These are phyloP conservation scores for Gallinago undulata DNA, from an alignment of 2,113 vertebrate species.

Conservation along the genomic window DNA sequence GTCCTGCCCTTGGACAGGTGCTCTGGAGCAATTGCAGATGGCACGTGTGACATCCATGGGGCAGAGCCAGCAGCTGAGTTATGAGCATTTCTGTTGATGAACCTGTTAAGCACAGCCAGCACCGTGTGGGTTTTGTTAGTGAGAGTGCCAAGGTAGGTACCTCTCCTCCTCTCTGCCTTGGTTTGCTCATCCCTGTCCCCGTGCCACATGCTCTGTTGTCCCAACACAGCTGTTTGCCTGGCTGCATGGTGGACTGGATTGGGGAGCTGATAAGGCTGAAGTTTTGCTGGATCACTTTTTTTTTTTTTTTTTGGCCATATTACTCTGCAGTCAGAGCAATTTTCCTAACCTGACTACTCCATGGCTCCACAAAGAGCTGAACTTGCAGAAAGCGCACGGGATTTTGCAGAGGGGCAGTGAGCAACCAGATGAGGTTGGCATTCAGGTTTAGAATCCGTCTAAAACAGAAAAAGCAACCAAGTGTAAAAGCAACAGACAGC, in stretches of 20 bases:
- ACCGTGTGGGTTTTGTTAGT: neutral
- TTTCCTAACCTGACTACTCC: neutral
- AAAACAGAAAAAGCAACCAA: neutral
- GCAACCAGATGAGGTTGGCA: neutral
- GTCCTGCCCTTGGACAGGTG: neutral
- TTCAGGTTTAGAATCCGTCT: neutral
- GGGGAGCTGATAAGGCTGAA: neutral
- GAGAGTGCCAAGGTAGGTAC: neutral
- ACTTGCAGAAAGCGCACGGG: neutral
- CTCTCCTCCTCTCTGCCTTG: neutral
- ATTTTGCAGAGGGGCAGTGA: neutral
- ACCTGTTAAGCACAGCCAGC: neutral
- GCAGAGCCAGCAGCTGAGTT: neutral
- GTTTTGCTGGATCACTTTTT: neutral
- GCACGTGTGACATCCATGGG: neutral
- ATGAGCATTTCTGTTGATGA: neutral
- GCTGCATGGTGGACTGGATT: neutral
- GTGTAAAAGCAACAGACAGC: constrained; percentile 38
- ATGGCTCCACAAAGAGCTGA: neutral
- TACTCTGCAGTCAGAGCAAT: neutral
- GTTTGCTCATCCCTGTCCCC: neutral
- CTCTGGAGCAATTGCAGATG: neutral
- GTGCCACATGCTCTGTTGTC: neutral
- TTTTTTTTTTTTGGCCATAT: neutral
- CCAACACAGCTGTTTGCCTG: neutral